phyloP scores from a whole-genome alignment of 1,140 invertebrate genomes.

The Drosophila fuyamai region DNA sequence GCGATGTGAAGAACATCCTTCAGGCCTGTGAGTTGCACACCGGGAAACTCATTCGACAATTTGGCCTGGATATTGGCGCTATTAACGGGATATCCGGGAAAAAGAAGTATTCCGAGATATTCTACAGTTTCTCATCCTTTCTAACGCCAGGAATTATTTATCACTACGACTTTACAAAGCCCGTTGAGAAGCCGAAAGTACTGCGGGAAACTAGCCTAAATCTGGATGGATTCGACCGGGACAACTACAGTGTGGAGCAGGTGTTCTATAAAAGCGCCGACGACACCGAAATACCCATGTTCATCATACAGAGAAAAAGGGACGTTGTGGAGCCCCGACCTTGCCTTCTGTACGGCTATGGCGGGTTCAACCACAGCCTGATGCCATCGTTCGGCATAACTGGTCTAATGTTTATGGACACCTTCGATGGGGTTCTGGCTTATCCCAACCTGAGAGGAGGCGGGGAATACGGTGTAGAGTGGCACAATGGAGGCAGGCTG shows the following conservation, averaged over 20 bases:
- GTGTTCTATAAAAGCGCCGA: conserved; percentile 98
- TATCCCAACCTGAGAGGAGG: conserved; percentile 98
- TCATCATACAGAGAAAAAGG: conserved; percentile 94
- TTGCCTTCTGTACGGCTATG: conserved; percentile 97
- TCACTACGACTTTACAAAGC: conserved; percentile 91
- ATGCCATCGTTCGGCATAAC: conserved; percentile 90
- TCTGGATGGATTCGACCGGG: conserved; percentile 93
- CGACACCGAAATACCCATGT: conserved; percentile 98
- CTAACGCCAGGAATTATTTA: conserved; percentile 95
- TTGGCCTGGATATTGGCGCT: conserved; percentile 94
- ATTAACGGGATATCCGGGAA: conserved; percentile 93
- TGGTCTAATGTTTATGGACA: conserved; percentile 94
- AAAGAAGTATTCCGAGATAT: conserved; percentile 94
- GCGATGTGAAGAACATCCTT: conserved; percentile 96
- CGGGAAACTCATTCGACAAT: conserved; percentile 90
- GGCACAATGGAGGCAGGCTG: conserved; percentile 97
- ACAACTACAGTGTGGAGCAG: conserved; percentile 93
- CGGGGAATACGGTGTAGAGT: conserved; percentile 98
- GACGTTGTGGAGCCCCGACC: conserved; percentile 87
- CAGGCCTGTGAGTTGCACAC: conserved; percentile 91
- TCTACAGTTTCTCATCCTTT: conserved; percentile 97
- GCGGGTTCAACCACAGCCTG: conserved; percentile 97
- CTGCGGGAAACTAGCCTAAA: conserved; percentile 88
- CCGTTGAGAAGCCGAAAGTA: conserved; percentile 88
- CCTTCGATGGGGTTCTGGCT: conserved; percentile 94